Evolutionary conservation across 2,888 invertebrate genomes (phyloP).

Genomic region (Cordilura impudica): DNA sequence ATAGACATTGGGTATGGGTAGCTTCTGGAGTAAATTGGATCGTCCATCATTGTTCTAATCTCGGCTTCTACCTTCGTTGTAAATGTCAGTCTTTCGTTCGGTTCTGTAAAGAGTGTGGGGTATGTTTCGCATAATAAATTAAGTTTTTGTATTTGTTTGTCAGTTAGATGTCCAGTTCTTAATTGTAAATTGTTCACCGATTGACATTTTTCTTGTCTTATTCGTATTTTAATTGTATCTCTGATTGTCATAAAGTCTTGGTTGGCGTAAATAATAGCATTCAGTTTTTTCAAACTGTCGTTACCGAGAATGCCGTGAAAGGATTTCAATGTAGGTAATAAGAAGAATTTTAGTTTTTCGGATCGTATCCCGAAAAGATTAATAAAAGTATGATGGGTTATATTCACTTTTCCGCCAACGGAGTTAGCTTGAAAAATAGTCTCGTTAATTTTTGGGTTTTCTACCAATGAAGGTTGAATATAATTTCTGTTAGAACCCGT

Average conservation of each 20-base stretch:
- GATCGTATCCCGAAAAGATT: slow-evolving; percentile 23
- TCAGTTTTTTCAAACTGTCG: slow-evolving; percentile 18
- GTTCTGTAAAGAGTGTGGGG: background rate
- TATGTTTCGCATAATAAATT: background rate
- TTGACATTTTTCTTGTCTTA: background rate
- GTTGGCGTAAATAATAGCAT: background rate
- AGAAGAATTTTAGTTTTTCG: slow-evolving; percentile 1
- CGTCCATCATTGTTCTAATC: background rate
- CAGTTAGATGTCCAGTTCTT: background rate
- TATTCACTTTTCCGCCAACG: slow-evolving; percentile 23
- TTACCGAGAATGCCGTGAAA: background rate
- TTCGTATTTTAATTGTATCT: background rate
- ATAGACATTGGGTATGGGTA: too few relatives aligned
- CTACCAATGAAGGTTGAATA: slow-evolving; percentile 10
- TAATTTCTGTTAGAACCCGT: slow-evolving; percentile 31
- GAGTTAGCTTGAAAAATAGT: slow-evolving; percentile 14
- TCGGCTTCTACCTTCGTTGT: background rate
- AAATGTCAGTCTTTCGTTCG: slow-evolving; percentile 11
- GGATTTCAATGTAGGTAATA: background rate
- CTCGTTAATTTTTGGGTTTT: slow-evolving; percentile 23
- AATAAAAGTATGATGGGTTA: slow-evolving; percentile 22
- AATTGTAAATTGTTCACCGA: background rate
- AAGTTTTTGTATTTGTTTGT: background rate
- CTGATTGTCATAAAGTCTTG: background rate
- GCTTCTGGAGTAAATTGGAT: background rate